A percentile compares a stretch with the other conserved stretches of the same genome.
phyloP scores from a whole-genome alignment of 2,888 invertebrate genomes.

The Apamea crenata region DNA sequence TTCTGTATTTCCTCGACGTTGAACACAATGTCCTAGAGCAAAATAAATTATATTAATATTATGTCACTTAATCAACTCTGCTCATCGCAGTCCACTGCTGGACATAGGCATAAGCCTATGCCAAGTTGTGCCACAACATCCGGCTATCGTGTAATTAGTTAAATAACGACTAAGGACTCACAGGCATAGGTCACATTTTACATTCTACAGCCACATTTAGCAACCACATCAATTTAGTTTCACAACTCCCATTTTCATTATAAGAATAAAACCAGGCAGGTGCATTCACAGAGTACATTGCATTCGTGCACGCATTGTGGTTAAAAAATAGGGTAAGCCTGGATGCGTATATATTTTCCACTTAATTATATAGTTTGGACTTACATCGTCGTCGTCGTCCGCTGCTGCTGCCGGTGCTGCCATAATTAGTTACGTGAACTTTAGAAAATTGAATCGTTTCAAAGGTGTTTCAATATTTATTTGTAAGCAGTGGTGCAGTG shows the following conservation, averaged over 20 bases:
- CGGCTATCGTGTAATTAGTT: neutral
- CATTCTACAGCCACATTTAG: neutral
- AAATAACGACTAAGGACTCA: neutral
- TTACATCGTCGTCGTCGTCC: slow-evolving; percentile 53
- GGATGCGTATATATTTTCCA: neutral
- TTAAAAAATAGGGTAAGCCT: neutral
- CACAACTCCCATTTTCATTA: neutral
- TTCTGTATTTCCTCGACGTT: slow-evolving; percentile 94
- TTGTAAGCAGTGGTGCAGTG: slow-evolving; percentile 29
- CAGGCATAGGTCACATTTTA: neutral
- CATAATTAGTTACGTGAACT: slow-evolving; percentile 26
- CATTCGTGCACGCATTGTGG: neutral
- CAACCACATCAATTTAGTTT: neutral
- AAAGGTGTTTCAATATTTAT: slow-evolving; percentile 36
- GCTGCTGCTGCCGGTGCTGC: slow-evolving; percentile 65
- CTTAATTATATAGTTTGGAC: slow-evolving; percentile 17
- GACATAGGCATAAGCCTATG: neutral
- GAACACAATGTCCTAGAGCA: slow-evolving; percentile 85
- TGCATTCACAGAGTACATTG: too few species aligned
- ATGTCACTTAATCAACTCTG: neutral
- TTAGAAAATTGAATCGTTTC: neutral
- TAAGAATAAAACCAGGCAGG: neutral
- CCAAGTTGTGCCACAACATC: neutral
- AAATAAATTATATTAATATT: neutral
- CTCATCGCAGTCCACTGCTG: neutral